Evolutionary conservation across 2,113 vertebrate genomes (phyloP).

Genomic region (Rhegmatorhina hoffmannsi): DNA sequence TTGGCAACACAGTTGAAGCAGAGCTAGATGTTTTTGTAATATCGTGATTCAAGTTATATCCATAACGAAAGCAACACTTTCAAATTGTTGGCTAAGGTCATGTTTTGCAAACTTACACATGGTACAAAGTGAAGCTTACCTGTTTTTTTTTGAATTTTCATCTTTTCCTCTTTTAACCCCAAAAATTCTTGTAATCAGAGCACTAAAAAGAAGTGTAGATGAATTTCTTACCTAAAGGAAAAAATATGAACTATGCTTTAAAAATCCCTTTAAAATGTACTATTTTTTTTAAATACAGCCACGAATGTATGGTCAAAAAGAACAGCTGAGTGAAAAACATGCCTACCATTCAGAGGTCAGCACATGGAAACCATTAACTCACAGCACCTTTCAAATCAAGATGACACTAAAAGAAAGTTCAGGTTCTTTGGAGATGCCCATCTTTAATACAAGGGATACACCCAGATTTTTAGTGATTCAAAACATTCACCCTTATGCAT

Average conservation of each 20-base stretch:
- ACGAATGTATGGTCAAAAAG: neutral
- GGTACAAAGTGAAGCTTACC: conserved; percentile 74
- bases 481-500: neutral
- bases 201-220: conserved; percentile 95
- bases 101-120: conserved; percentile 22
- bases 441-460: neutral
- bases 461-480: neutral
- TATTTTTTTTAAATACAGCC: neutral
- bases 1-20: conserved; percentile 11
- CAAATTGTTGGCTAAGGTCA: conserved; percentile 8
- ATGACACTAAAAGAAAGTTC: neutral
- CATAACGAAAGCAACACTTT: conserved; percentile 36
- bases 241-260: neutral
- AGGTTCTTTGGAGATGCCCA: neutral
- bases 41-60: conserved; percentile 24
- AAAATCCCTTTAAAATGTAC: neutral
- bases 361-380: neutral
- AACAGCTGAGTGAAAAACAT: neutral
- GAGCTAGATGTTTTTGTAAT: conserved; percentile 29
- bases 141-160: conserved; percentile 94
- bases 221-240: conserved; percentile 92
- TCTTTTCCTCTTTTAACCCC: conserved; percentile 95
- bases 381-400: neutral
- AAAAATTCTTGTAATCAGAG: conserved; percentile 96
- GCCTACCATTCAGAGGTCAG: neutral